Percentiles rank a stretch among this genome's conserved stretches.
Conservation (phyloP, 2,797 vertebrate genomes). For the Kryptopterus vitreolus region DNA sequence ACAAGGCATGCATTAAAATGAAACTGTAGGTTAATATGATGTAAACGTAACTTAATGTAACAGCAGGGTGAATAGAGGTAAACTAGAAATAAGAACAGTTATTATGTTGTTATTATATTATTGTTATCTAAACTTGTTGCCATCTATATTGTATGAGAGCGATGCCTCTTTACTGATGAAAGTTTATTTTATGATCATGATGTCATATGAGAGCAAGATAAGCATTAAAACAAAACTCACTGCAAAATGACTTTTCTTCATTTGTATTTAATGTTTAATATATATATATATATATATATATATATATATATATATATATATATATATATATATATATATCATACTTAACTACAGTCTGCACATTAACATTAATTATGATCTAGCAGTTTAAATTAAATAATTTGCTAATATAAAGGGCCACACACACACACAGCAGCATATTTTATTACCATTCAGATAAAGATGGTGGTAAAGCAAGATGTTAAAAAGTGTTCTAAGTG, state of each 20-base stretch:
- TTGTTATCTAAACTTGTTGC: too few relatives aligned
- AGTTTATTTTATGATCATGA: neutral
- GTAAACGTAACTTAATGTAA: neutral
- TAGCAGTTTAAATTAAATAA: neutral
- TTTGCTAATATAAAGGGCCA: too few relatives aligned
- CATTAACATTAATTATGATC: neutral
- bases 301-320: too few relatives aligned
- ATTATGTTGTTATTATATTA: neutral
- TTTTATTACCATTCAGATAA: neutral
- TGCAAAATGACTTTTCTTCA: neutral
- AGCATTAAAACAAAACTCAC: neutral
- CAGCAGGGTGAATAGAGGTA: neutral
- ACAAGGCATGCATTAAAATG: neutral
- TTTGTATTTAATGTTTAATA: too few relatives aligned
- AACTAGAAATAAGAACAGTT: neutral
- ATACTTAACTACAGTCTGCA: neutral
- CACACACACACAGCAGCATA: constrained; percentile 1
- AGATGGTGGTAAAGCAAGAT: neutral
- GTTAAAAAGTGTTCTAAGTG: neutral
- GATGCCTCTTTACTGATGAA: neutral
- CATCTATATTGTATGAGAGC: neutral
- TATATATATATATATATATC: too few relatives aligned
- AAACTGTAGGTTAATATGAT: constrained; percentile 7
- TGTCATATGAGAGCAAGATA: neutral
- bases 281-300: too few relatives aligned